These are phyloP conservation scores for Mechanitis messenoides DNA, from an alignment of 2,888 invertebrate species.

Conservation along the genomic window DNA sequence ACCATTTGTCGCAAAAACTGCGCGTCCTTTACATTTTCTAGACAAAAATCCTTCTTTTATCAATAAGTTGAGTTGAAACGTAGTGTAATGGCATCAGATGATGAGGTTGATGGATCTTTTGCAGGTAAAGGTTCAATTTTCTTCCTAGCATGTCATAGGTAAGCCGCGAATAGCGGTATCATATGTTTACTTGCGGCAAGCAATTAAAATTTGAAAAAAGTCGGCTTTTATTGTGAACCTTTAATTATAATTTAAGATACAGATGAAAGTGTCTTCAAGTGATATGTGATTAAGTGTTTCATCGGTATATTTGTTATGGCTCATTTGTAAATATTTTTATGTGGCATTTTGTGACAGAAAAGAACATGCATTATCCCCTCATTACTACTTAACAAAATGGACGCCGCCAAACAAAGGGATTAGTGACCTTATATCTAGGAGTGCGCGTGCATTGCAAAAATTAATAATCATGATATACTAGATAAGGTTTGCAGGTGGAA, in stretches of 20 bases:
- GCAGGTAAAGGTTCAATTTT: constrained; percentile 84
- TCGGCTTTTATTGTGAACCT: constrained; percentile 39
- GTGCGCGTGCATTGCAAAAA: constrained; percentile 50
- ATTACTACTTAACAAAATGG: constrained; percentile 85
- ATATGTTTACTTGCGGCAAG: constrained; percentile 77
- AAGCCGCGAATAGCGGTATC: constrained; percentile 78
- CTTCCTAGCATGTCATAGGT: constrained; percentile 74
- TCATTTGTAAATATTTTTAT: constrained; percentile 74
- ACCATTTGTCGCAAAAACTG: constrained; percentile 77
- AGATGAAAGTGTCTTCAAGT: constrained; percentile 29
- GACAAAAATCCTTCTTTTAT: constrained; percentile 60
- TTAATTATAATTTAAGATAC: constrained; percentile 29
- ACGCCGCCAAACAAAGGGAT: constrained; percentile 86
- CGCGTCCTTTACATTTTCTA: constrained; percentile 74
- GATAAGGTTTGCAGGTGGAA: constrained; percentile 45
- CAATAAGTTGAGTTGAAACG: constrained; percentile 57
- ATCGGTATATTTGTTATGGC: constrained; percentile 59
- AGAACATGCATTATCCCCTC: constrained; percentile 82
- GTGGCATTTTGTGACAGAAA: constrained; percentile 77
- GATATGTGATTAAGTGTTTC: constrained; percentile 37
- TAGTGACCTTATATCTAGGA: constrained; percentile 78
- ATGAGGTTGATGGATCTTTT: constrained; percentile 90
- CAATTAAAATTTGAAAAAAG: constrained; percentile 73
- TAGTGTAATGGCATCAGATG: constrained; percentile 88
- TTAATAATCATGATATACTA: constrained; percentile 42